Base-by-base conservation (phyloP, 2,888 invertebrate species). In the Trissonchulus latispiculum region DNA sequence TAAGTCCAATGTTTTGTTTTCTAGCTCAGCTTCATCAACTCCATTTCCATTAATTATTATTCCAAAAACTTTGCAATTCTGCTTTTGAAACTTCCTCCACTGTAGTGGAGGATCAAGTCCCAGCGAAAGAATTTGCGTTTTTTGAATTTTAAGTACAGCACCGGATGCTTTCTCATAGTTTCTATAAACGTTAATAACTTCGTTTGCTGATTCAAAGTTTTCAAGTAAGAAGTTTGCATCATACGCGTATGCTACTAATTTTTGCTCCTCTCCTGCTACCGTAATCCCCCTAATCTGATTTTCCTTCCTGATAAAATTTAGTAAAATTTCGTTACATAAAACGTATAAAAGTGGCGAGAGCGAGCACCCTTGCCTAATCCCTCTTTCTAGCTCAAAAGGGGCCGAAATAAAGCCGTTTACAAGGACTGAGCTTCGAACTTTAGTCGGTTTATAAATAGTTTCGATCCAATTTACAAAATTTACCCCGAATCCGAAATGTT, bases 41-140 rank as follows among this genome's bases (percentile, higher is more conserved):
- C n/a, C n/a, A n/a, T n/a, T n/a, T n/a, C n/a, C n/a, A n/a, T n/a
- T n/a, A n/a, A n/a, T n/a, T n/a, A n/a, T n/a, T n/a, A n/a, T n/a
- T n/a, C n/a, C n/a, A n/a, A n/a, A n/a, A n/a, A n/a, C n/a, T n/a
- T n/a, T n/a, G n/a, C n/a, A n/a, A n/a, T n/a, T n/a, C n/a, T n/a
- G n/a, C n/a, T n/a, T n/a, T n/a, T n/a, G n/a, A n/a, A n/a, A n/a
- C n/a, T n/a, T n/a, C n/a, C n/a, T n/a, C n/a, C n/a, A n/a, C n/a
- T n/a, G n/a, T n/a, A n/a, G n/a, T n/a, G n/a, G n/a, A n/a, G n/a
- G n/a, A n/a, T n/a, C n/a, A n/a, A n/a, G n/a, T n/a, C n/a, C n/a
- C n/a, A n/a, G n/a, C n/a, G n/a, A n/a, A n/a, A n/a, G n/a, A n/a
- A 68, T 68, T 35, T 68, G 2, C 28, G 69, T 68, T 68, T 68